Base-by-base conservation (phyloP, 2,113 vertebrate genomes). In the Sapayoa aenigma region DNA sequence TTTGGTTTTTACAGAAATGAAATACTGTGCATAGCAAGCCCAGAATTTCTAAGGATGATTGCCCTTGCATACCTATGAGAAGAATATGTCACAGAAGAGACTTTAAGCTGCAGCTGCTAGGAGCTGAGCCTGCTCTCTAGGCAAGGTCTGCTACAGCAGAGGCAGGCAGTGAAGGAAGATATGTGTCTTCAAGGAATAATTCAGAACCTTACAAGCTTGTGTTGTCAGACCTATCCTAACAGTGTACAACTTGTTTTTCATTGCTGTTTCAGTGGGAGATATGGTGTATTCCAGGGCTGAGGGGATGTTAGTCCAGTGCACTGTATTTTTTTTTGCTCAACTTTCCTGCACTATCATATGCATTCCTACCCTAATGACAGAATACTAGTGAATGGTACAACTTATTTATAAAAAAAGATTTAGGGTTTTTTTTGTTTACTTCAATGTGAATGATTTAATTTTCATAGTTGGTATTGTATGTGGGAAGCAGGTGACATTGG, bases 41-140 rank as follows among this genome's bases (percentile, higher is more conserved):
- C 88, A 77, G 95, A 81, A 77, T 93, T 90, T 92, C 55, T 89
- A 42, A 84, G 72, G 55, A 59, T 86, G 59, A 33, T 68, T 85
- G 67, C n/a, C 39, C 25, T 88, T 93, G 85, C 79, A 44, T 79
- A 55, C n/a, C 37, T 90, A 6, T 69, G 67, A 85, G 85, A 90
- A 74, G 80, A 91, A 27, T 65, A 60, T 77, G 50, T 74, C 74
- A n/a, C 20, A 25, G 83, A 84, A 68, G 88, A 80, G 77, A 68
- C 76, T 62, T 78, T 53, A 82, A 88, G 77, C 67, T 11, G 13
- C 85, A 84, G 69, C 80, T 92, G 92, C 28, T 77, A 33, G 73
- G 76, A 87, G 58, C 4, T 90, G 89, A 84, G 58, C 69, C 76
- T 72, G 41, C 68, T 83, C 35, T 71, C 56, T 90, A 17, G 52